Base-by-base conservation (phyloP, 2,113 vertebrate genomes). In the Arvicanthis niloticus region DNA sequence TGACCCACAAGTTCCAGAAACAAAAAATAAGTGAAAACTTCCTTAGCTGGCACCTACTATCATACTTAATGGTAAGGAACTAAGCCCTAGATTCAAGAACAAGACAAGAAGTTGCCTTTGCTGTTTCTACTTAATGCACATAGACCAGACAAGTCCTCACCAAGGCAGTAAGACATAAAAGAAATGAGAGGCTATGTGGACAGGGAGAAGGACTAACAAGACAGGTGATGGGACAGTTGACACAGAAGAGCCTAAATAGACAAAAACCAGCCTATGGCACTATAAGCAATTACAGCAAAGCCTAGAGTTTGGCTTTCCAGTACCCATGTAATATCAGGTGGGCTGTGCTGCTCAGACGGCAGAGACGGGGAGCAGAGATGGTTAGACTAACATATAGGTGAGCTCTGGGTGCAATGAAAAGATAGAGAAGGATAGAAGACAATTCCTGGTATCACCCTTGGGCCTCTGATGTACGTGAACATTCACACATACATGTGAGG, bases 1-100 rank as follows among this genome's bases (percentile, higher is more conserved):
- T 86, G 70, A 40, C 40, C 62, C 9, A 53, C 60, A 89, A 93
- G 31, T 56, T 51, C 87, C 72, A 90, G 48, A 86, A 89, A 92
- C 11, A 42, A 89, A 37, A 19, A 95, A 65, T 34, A 70, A 84
- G 82, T 65, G 19, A 56, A 40, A 91, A 78, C 62, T 67, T 70
- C 37, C 53, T 93, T 45, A 89, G 80, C 45, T 89, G 65, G 51
- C 22, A 75, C 58, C 91, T 85, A 48, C 67, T 13, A 95, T 58
- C 7, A 68, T 7, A 92, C 5, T 82, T 88, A 88, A 45, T 29
- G 37, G 75, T 76, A 72, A 90, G 24, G 81, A 88, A 76, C 58
- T 53, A 92, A 48, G 34, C 12, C 21, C 67, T 70, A 53, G 12
- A 37, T 53, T 37, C 22, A 88, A 72, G 34, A 72, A 88, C 34